Conservation (phyloP, 2,113 vertebrate genomes). For the Dissostichus mawsoni region DNA sequence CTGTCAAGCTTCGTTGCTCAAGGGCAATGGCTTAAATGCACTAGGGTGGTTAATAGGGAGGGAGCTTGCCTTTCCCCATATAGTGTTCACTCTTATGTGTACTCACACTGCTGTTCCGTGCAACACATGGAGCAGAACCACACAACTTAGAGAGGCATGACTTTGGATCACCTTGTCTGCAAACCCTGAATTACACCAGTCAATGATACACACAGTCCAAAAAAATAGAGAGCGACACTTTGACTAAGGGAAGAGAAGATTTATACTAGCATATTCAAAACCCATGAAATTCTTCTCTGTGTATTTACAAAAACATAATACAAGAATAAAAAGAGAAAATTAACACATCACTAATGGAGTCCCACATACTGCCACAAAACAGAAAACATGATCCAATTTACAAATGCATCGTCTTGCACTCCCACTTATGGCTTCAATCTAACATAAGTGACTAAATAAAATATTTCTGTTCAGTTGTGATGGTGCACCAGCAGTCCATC, state of each 20-base stretch:
- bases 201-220: background rate
- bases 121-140: too few species aligned
- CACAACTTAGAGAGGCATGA: too few species aligned
- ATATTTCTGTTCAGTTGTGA: conserved; percentile 57
- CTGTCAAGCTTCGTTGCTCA: background rate
- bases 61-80: background rate
- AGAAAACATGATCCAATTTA: conserved; percentile 81
- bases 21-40: too few species aligned
- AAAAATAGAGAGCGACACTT: conserved; percentile 43
- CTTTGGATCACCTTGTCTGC: background rate
- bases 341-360: conserved; percentile 83
- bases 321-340: conserved; percentile 82
- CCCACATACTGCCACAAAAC: conserved; percentile 74
- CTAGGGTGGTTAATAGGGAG: background rate
- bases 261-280: conserved; percentile 85
- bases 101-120: too few species aligned
- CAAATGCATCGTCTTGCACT: conserved; percentile 81
- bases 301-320: conserved; percentile 85
- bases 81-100: too few species aligned
- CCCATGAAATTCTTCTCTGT: conserved; percentile 82
- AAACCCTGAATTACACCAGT: conserved; percentile 2
- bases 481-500: conserved; percentile 49
- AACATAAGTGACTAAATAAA: conserved; percentile 67
- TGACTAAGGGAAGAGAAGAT: conserved; percentile 80
- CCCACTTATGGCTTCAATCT: conserved; percentile 80